Base-by-base conservation (phyloP, 1,140 invertebrate genomes). In the Drosophila azteca region DNA sequence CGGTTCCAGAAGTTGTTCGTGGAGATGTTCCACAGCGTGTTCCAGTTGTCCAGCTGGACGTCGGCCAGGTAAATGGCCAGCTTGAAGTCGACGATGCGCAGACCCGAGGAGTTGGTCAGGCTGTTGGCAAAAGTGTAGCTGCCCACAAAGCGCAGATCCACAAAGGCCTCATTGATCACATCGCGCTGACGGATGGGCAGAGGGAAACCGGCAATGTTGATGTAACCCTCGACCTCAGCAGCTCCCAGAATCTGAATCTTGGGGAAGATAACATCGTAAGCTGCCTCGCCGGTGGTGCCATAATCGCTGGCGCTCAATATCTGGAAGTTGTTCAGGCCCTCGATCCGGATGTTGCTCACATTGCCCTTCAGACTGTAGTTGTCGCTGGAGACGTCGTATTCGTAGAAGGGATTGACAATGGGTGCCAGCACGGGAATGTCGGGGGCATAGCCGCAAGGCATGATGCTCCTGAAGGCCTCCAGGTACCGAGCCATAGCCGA, bases 121-220 rank as follows among this genome's bases (percentile, higher is more conserved):
- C 70, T 84, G 6, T 58, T 65, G 39, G 51, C 68, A 6, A 90
- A 58, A 15, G 55, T 61, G 26, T 77, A 90, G 46, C 65, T 69
- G 2, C 78, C 81, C 8, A 90, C 78, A 8, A 75, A 66, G 9
- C 85, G 87, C 49, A 90, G 46, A 24, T 90, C 85, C 9, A 62
- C 24, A 2, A 89, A 15, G 24, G 69, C 62, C 7, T 84, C 75
- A 45, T 90, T 90, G 20, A 90, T 53, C 43, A 90, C 29, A 3
- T 51, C 49, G 1, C 57, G 64, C n/a, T 77, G 73, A 1, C 17
- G 35, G 3, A 79, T 54, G 9, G 66, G 71, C 17, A 84, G 0
- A n/a, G 49, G 39, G 3, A 73, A 31, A 9, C 78, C 85, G 3
- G 45, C 69, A 15, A 82, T 22, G 45, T 66, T 64, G 7, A 79